These are phyloP conservation scores for Pachypeltis micranthus DNA, from an alignment of 1,140 invertebrate genomes.

Conservation along the genomic window DNA sequence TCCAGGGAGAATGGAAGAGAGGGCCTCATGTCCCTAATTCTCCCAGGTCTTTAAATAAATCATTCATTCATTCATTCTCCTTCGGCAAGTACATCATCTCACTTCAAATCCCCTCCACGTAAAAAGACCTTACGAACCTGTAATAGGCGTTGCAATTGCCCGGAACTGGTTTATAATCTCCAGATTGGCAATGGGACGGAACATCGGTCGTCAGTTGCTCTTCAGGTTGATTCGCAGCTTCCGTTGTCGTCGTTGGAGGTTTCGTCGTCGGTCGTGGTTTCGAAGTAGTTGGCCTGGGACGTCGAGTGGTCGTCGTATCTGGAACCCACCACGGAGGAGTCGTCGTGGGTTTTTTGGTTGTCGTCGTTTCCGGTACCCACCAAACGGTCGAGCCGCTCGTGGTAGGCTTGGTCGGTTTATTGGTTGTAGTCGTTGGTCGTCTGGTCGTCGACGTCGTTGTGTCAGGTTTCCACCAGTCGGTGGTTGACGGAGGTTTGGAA, in stretches of 20 bases:
- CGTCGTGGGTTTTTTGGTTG: conserved; percentile 1
- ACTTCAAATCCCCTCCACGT: too few relatives aligned
- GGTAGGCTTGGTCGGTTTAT: conserved; percentile 25
- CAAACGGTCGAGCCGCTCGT: conserved; percentile 29
- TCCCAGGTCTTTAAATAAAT: too few relatives aligned
- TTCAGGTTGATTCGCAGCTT: neutral
- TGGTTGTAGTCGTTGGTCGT: conserved; percentile 31
- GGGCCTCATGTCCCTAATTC: too few relatives aligned
- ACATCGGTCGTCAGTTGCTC: conserved; percentile 11
- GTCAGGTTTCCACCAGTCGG: conserved; percentile 22
- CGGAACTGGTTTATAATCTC: conserved; percentile 51
- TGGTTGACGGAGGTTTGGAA: conserved; percentile 28
- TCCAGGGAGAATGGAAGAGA: too few relatives aligned
- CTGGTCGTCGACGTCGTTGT: conserved; percentile 20
- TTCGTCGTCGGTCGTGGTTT: conserved; percentile 28
- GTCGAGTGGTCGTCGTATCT: conserved; percentile 19
- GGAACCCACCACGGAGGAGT: conserved; percentile 8
- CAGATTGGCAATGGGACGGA: conserved; percentile 41
- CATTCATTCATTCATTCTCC: too few relatives aligned
- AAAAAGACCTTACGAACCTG: conserved; percentile 25
- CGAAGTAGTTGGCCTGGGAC: conserved; percentile 22
- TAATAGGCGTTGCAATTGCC: conserved; percentile 62
- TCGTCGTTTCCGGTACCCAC: conserved; percentile 35
- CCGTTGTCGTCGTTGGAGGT: conserved; percentile 30
- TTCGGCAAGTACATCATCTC: too few relatives aligned